Evolutionary conservation across 2,113 vertebrate genomes (phyloP), one percentile per base, ranked within the genome.

Genomic region (Ursus arctos): DNA sequence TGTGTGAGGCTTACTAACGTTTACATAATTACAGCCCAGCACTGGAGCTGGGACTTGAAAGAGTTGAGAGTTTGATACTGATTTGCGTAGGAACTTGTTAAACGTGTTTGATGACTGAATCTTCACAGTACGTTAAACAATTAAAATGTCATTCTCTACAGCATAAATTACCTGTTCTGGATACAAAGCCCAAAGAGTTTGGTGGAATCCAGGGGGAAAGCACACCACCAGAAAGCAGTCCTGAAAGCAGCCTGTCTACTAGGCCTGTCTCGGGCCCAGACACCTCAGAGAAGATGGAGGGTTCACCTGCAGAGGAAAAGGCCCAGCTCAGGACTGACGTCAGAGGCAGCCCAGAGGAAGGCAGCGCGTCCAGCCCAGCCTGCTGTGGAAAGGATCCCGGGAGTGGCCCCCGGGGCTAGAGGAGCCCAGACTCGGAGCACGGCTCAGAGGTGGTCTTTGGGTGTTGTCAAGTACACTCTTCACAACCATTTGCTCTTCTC

Each of bases 121-220:
- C n/a, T 92, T 71, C 61, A 69, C 1, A 15, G 47, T 89, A 36
- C 16, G 14, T 79, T 82, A 61, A 88, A 53, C 6, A 79, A 14
- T 53, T 79, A 95, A 81, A 88, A 36, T 93, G 11, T 88, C 63
- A 63, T 90, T 97, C n/a, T 96, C 5, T 96, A 72, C 22, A 98
- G 98, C 87, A 33, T 88, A 94, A 97, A 28, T n/a, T 94, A 93
- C 55, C 95, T 40, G 1, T 69, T 87, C 43, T 91, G 97, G 94
- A 94, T 67, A 91, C 76, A 74, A 97, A 94, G 31, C 36, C 86
- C 28, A 61, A 63, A 76, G 94, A 94, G 12, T 67, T 2, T 6
- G 59, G 63, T 51, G 65, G 71, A 26, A 47, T 47, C 8, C 49
- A 94, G 47, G 67, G 14, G 83, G 88, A 85, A 76, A 63, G 71